Conservation (phyloP, 92 coral and sea anemone species). For the Hydrozoanthus gracilis region DNA sequence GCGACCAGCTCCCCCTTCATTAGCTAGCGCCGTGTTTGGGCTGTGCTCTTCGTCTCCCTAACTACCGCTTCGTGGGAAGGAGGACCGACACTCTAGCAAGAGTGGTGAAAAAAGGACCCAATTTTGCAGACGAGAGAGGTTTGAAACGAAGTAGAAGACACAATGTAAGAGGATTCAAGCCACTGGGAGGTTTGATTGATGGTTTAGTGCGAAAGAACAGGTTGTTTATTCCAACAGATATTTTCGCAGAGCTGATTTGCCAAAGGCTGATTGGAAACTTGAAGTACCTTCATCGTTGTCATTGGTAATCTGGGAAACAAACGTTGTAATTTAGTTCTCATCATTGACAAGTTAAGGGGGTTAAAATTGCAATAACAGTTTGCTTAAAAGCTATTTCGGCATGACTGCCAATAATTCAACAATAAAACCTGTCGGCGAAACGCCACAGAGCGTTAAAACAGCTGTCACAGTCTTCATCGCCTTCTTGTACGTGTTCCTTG, state of each 20-base stretch:
- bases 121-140: neutral
- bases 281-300: neutral
- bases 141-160: neutral
- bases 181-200: neutral
- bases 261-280: neutral
- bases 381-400: neutral
- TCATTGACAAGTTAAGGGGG: neutral
- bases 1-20: neutral
- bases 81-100: neutral
- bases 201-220: neutral
- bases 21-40: constrained; percentile 15
- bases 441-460: constrained; percentile 29
- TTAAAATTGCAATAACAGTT: neutral
- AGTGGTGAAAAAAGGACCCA: neutral
- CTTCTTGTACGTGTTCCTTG: constrained; percentile 56
- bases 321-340: neutral
- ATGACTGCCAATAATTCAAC: constrained; percentile 32
- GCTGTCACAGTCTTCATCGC: constrained; percentile 56
- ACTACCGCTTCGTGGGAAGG: constrained; percentile 9
- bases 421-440: neutral
- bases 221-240: neutral
- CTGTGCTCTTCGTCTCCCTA: constrained; percentile 10
- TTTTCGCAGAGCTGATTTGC: neutral
- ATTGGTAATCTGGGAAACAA: neutral
- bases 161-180: too few relatives aligned